Conservation (phyloP, 2,888 invertebrate genomes). For the Tubulanus polymorphus region DNA sequence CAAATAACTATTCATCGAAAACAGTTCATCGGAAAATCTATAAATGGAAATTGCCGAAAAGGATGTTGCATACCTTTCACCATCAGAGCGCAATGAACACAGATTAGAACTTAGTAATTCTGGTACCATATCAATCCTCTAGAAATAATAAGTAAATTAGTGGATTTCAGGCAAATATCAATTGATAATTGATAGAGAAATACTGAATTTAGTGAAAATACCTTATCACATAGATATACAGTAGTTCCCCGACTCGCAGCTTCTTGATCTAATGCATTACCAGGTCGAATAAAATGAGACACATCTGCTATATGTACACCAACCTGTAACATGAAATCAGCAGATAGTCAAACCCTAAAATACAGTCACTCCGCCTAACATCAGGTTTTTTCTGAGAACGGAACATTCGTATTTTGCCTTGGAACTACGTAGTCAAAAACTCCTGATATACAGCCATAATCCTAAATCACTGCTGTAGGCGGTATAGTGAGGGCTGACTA, state of each 20-base stretch:
- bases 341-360: too few relatives aligned
- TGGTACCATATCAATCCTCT: constrained; percentile 59
- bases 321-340: constrained; percentile 57
- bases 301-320: constrained; percentile 99
- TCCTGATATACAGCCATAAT: too few relatives aligned
- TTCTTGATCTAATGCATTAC: constrained; percentile 86
- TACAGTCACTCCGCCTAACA: too few relatives aligned
- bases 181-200: neutral
- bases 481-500: too few relatives aligned
- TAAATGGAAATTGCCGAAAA: neutral
- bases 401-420: too few relatives aligned
- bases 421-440: too few relatives aligned
- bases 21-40: too few relatives aligned
- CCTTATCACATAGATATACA: constrained; percentile 88
- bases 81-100: constrained; percentile 86
- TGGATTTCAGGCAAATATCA: constrained; percentile 12
- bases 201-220: constrained; percentile 19
- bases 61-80: constrained; percentile 65
- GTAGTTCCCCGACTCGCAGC: constrained; percentile 93
- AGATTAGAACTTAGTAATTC: constrained; percentile 90
- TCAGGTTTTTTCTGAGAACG: too few relatives aligned
- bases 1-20: too few relatives aligned
- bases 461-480: too few relatives aligned
- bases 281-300: constrained; percentile 90
- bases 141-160: constrained; percentile 47